A percentile compares a stretch with the other conserved stretches of the same genome.
Evolutionary conservation across 2,113 vertebrate genomes (phyloP).

Genomic region (Xenopus tropicalis): DNA sequence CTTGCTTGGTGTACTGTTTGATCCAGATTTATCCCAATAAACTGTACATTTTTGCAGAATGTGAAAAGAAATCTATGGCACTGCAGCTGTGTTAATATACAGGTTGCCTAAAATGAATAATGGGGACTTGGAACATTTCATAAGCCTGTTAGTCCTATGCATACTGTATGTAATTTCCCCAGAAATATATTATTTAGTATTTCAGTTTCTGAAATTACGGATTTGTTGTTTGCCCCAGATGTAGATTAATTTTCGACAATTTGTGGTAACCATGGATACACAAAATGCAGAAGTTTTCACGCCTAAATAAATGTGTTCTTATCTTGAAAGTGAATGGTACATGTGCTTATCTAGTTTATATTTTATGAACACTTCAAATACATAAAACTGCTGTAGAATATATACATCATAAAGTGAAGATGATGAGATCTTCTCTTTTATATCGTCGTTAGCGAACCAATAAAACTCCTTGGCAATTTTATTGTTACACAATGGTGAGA

Average conservation of each 20-base stretch:
- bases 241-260: constrained; percentile 16
- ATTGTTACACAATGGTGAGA: background rate
- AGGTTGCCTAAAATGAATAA: constrained; percentile 18
- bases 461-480: background rate
- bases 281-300: constrained; percentile 11
- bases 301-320: constrained; percentile 15
- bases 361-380: constrained; percentile 15
- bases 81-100: constrained; percentile 20
- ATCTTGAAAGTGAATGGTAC: constrained; percentile 3
- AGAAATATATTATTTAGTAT: constrained; percentile 31
- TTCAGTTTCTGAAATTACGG: constrained; percentile 20
- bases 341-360: constrained; percentile 30
- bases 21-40: constrained; percentile 5
- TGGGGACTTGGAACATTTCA: constrained; percentile 16
- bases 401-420: constrained; percentile 4
- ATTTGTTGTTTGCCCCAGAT: constrained; percentile 21
- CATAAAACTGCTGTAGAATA: background rate
- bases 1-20: constrained; percentile 2
- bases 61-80: constrained; percentile 17
- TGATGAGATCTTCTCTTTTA: background rate
- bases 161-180: constrained; percentile 7
- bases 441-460: background rate
- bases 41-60: constrained; percentile 8
- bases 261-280: constrained; percentile 26
- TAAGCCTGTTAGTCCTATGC: background rate